Evolutionary conservation across 2,797 vertebrate species (phyloP).

Genomic region (Cuniculus paca): DNA sequence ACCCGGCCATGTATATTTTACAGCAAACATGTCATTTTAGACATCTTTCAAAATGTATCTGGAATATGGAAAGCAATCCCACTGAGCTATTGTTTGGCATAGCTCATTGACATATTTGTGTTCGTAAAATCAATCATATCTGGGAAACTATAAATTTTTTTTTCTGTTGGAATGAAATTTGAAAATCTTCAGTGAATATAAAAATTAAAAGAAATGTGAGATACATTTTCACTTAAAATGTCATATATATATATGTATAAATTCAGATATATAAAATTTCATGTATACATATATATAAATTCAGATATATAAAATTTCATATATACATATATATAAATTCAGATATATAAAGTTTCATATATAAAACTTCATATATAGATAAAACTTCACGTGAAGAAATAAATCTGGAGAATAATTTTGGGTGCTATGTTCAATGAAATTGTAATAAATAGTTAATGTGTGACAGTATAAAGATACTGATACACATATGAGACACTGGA

Average conservation of each 20-base stretch:
- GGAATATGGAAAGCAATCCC: slow-evolving; percentile 88
- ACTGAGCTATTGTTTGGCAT: slow-evolving; percentile 85
- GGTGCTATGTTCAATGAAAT: neutral
- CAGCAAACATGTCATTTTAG: slow-evolving; percentile 90
- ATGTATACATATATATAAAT: too few relatives aligned
- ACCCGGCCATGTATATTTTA: slow-evolving; percentile 89
- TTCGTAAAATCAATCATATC: slow-evolving; percentile 84
- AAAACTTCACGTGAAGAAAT: neutral
- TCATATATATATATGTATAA: neutral
- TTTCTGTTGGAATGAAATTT: slow-evolving; percentile 24
- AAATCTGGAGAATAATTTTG: neutral
- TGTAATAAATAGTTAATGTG: neutral
- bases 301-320: neutral
- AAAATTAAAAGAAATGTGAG: neutral
- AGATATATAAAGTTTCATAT: neutral
- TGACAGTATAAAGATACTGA: neutral
- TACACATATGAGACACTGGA: neutral
- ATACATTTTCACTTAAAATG: neutral
- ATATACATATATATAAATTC: neutral
- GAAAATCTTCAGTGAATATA: neutral
- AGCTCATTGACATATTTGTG: slow-evolving; percentile 89
- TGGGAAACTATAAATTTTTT: neutral
- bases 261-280: too few relatives aligned
- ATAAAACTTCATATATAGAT: neutral
- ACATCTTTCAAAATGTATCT: slow-evolving; percentile 89